Percentiles rank a stretch among this genome's conserved stretches.
Conservation (phyloP, 2,113 vertebrate genomes). For the Coturnix japonica region DNA sequence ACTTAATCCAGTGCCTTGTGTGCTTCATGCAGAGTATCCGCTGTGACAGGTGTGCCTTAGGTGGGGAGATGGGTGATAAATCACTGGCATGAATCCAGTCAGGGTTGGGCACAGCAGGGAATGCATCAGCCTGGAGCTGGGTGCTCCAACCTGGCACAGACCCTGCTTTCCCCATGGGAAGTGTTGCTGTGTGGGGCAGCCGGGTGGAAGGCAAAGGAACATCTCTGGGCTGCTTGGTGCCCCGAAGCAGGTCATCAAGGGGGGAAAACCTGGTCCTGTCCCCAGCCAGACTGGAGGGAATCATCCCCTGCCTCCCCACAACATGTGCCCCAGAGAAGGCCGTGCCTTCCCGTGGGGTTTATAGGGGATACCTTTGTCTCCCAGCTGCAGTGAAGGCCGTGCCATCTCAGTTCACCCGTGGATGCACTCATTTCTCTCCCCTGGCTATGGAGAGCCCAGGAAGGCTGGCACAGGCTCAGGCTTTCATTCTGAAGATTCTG, state of each 20-base stretch:
- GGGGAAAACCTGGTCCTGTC: not conserved
- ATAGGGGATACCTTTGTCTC: not conserved
- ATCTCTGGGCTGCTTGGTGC: not conserved
- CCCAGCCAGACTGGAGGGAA: not conserved
- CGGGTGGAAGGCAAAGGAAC: not conserved
- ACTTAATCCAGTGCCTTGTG: rapidly evolving
- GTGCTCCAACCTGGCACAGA: not conserved
- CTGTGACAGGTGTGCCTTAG: too few relatives aligned
- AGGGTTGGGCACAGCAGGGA: not conserved
- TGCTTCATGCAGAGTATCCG: not conserved
- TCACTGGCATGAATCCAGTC: not conserved
- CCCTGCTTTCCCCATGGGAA: not conserved
- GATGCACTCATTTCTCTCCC: rapidly evolving
- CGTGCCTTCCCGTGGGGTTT: not conserved
- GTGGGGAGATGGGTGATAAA: not conserved
- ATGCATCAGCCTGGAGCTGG: rapidly evolving
- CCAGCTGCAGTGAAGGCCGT: not conserved
- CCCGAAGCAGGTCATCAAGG: not conserved
- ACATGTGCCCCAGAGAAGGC: not conserved
- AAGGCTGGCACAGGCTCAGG: rapidly evolving
- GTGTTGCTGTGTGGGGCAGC: not conserved
- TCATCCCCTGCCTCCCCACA: not conserved
- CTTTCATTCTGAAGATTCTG: not conserved
- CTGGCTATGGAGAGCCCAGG: not conserved
- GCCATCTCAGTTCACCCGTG: not conserved